Percentiles rank a stretch among this genome's conserved stretches.
phyloP scores from a whole-genome alignment of 1,140 invertebrate genomes.

The Drosophila mayri region DNA sequence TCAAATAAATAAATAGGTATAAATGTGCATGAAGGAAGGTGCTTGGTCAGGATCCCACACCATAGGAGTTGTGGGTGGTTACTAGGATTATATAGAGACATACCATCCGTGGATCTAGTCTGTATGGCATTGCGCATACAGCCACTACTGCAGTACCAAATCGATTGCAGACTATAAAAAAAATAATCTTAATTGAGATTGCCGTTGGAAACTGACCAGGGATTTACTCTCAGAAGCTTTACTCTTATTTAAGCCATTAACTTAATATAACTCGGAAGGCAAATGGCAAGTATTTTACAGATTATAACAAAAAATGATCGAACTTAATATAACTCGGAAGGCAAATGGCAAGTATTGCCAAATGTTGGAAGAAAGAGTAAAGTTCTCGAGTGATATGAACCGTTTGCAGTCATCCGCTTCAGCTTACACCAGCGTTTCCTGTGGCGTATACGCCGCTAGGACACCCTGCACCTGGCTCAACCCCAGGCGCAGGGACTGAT shows the following conservation, averaged over 20 bases:
- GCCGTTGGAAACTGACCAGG: not conserved
- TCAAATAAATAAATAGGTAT: no score
- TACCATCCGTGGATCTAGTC: slow-evolving; percentile 70
- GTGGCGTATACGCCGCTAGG: slow-evolving; percentile 66
- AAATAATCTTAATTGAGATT: not conserved
- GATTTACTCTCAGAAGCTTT: not conserved
- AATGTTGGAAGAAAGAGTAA: not conserved
- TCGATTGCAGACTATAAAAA: slow-evolving; percentile 68
- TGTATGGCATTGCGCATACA: slow-evolving; percentile 78
- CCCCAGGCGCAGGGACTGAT: slow-evolving; percentile 46
- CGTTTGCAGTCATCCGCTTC: no score
- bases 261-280: not conserved
- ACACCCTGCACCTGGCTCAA: slow-evolving; percentile 63
- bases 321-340: no score
- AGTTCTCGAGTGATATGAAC: not conserved
- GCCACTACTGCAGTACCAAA: slow-evolving; percentile 76
- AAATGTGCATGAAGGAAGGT: no score
- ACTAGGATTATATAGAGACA: not conserved
- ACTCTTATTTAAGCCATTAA: not conserved
- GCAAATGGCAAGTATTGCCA: no score
- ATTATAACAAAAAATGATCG: not conserved
- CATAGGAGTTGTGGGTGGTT: not conserved
- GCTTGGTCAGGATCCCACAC: not conserved
- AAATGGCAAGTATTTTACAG: not conserved
- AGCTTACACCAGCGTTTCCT: slow-evolving; percentile 67